phyloP scores from a whole-genome alignment of 2,888 invertebrate species.

The Calliphora vomitoria region DNA sequence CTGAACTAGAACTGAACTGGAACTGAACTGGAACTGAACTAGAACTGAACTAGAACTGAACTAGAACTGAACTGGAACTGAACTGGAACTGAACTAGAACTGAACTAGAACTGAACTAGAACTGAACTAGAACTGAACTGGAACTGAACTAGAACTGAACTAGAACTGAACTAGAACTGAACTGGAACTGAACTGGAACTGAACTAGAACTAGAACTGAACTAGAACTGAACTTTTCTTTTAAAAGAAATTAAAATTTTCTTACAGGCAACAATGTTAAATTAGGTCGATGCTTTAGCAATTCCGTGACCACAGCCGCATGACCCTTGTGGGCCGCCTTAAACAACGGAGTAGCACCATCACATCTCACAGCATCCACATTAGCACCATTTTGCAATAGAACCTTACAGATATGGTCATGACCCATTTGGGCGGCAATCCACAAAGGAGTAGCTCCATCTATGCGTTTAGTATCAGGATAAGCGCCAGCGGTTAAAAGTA shows the following conservation, averaged over 20 bases:
- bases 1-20: no score
- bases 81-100: no score
- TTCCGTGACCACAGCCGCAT: slow-evolving; percentile 93
- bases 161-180: no score
- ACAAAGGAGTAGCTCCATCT: slow-evolving; percentile 95
- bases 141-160: no score
- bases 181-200: no score
- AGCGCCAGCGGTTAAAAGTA: slow-evolving; percentile 90
- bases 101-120: no score
- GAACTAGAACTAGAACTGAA: no score
- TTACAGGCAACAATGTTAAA: slow-evolving; percentile 92
- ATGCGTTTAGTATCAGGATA: slow-evolving; percentile 90
- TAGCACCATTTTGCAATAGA: slow-evolving; percentile 91
- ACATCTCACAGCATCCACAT: slow-evolving; percentile 92
- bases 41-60: no score
- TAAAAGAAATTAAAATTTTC: slow-evolving; percentile 73
- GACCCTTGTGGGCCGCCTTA: slow-evolving; percentile 98
- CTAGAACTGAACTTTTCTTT: no score
- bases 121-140: no score
- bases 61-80: no score
- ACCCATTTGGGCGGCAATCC: slow-evolving; percentile 98
- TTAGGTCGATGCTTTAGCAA: slow-evolving; percentile 93
- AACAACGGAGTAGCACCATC: slow-evolving; percentile 97
- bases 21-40: no score
- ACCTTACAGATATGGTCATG: slow-evolving; percentile 92